Evolutionary conservation across 30 jellyfish, hydroid and myxozoan genomes (phyloP).

Genomic region (Aurelia coerulea): DNA sequence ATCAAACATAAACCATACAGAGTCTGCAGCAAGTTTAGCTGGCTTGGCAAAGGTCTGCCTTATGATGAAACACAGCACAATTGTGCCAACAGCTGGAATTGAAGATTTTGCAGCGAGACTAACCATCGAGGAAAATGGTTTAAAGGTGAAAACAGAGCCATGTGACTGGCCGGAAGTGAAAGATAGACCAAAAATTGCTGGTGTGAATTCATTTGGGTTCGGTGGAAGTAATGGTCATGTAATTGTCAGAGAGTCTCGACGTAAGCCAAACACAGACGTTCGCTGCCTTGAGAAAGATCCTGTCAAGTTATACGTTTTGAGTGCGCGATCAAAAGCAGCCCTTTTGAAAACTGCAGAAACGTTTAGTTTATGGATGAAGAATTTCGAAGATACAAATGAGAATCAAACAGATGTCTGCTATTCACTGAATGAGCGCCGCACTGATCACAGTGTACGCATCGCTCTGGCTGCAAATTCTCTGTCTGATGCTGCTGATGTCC

Average conservation of each 20-base stretch:
- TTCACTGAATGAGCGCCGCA: constrained; percentile 45
- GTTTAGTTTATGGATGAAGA: constrained; percentile 27
- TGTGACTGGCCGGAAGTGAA: constrained; percentile 23
- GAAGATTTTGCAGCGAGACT: constrained; percentile 28
- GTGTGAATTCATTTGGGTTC: constrained; percentile 61
- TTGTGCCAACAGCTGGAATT: constrained; percentile 59
- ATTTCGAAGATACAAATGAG: constrained; percentile 2
- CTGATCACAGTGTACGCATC: constrained; percentile 43
- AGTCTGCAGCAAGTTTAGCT: constrained; percentile 58
- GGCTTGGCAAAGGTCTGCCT: constrained; percentile 70
- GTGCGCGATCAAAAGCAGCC: constrained; percentile 45
- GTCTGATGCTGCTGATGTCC: not conserved
- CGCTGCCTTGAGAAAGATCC: not conserved
- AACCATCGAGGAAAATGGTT: constrained; percentile 21
- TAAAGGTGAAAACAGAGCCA: constrained; percentile 13
- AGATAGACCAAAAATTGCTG: constrained; percentile 34
- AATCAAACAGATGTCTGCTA: constrained; percentile 34
- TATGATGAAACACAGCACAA: constrained; percentile 41
- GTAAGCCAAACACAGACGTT: too few relatives aligned
- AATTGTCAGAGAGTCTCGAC: constrained; percentile 5
- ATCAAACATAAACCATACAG: constrained; percentile 52
- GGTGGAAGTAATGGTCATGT: constrained; percentile 73
- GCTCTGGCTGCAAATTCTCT: constrained; percentile 4
- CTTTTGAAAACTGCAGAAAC: constrained; percentile 31
- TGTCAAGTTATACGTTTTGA: constrained; percentile 1